phyloP scores from a whole-genome alignment of 2,888 invertebrate species.

The Andrena flavipes region DNA sequence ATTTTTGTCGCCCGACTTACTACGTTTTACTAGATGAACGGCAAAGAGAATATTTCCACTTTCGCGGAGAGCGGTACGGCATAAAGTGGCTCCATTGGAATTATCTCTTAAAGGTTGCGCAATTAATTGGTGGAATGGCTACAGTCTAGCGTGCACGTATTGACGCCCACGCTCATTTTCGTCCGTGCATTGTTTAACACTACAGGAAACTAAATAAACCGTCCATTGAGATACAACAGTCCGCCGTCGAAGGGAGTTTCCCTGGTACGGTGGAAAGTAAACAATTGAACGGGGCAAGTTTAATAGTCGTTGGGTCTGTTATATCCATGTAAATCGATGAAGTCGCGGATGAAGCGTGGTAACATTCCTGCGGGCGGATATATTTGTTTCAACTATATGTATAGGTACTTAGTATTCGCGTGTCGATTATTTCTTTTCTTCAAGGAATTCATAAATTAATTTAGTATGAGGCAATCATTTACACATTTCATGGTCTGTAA shows the following conservation, averaged over 20 bases:
- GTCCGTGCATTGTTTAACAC: conserved; percentile 60
- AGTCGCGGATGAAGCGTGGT: conserved; percentile 10
- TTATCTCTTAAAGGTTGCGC: conserved; percentile 48
- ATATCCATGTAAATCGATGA: conserved; percentile 34
- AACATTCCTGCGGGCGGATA: neutral
- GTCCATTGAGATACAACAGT: conserved; percentile 57
- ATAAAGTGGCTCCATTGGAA: conserved; percentile 39
- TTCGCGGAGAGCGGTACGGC: conserved; percentile 16
- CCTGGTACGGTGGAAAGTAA: conserved; percentile 43
- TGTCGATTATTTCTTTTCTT: no score
- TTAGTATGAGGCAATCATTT: no score
- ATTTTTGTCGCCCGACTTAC: neutral
- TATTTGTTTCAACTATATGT: neutral
- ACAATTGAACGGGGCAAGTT: conserved; percentile 37
- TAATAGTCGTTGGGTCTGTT: conserved; percentile 49
- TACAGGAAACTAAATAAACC: conserved; percentile 65
- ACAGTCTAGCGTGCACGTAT: conserved; percentile 23
- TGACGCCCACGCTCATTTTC: conserved; percentile 68
- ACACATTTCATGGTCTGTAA: no score
- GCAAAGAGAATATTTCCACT: conserved; percentile 12
- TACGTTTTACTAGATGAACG: neutral
- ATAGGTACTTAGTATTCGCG: no score
- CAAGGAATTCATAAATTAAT: no score
- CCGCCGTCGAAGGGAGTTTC: conserved; percentile 22
- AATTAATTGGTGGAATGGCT: conserved; percentile 58